These are phyloP conservation scores for Peromyscus californicus DNA, from an alignment of 2,113 vertebrate genomes.

Conservation along the genomic window DNA sequence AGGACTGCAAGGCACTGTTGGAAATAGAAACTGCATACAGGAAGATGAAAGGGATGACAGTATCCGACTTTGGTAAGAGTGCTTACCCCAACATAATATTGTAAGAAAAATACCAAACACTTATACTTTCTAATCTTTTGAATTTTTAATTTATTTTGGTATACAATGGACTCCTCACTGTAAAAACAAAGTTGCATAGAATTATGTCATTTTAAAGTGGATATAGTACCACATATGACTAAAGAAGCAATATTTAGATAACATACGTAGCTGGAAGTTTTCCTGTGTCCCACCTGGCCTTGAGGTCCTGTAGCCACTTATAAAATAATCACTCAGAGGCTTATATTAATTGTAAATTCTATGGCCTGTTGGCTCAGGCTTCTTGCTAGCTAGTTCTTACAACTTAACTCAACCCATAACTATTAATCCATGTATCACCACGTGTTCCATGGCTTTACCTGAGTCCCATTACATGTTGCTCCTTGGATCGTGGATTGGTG, in stretches of 20 bases:
- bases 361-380: too few relatives aligned
- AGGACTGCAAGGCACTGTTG: background rate
- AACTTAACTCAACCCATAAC: too few relatives aligned
- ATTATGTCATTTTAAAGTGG: background rate
- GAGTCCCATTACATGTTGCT: too few relatives aligned
- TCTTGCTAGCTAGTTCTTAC: too few relatives aligned
- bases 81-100: background rate
- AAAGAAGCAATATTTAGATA: background rate
- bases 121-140: background rate
- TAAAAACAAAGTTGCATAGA: background rate
- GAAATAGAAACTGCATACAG: background rate
- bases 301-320: too few relatives aligned
- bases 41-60: background rate
- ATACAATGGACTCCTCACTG: background rate
- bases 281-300: too few relatives aligned
- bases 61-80: background rate
- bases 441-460: too few relatives aligned
- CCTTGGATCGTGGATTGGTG: too few relatives aligned
- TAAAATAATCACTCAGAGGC: too few relatives aligned
- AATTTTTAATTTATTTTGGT: background rate
- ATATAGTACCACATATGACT: background rate
- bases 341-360: too few relatives aligned
- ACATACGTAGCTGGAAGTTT: too few relatives aligned
- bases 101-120: background rate
- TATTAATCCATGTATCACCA: too few relatives aligned